phyloP scores from a whole-genome alignment of 2,888 invertebrate genomes.

The Erebia aethiops region DNA sequence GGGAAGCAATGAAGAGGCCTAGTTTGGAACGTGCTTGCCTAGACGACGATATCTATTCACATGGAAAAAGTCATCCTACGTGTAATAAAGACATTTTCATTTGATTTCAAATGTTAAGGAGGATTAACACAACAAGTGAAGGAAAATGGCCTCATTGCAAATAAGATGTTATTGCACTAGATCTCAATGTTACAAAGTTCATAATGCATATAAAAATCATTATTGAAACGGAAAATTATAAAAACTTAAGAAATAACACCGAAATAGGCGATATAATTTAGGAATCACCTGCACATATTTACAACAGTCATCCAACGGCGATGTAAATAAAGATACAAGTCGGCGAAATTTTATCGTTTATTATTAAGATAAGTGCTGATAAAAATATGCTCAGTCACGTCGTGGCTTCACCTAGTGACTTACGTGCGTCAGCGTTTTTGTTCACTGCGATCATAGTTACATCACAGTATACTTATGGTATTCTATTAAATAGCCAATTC shows the following conservation, averaged over 20 bases:
- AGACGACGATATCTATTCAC: too few relatives aligned
- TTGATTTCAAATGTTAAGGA: too few relatives aligned
- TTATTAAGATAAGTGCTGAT: constrained; percentile 20
- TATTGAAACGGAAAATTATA: too few relatives aligned
- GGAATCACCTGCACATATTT: background rate
- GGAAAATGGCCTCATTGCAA: too few relatives aligned
- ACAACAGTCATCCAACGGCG: background rate
- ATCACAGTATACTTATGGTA: background rate
- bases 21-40: too few relatives aligned
- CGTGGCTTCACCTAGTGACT: background rate
- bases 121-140: too few relatives aligned
- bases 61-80: too few relatives aligned
- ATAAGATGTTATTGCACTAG: too few relatives aligned
- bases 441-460: constrained; percentile 7
- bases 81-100: too few relatives aligned
- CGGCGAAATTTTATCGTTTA: constrained; percentile 14
- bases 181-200: too few relatives aligned
- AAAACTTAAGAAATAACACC: background rate
- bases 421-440: constrained; percentile 16
- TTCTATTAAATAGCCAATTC: background rate
- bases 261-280: background rate
- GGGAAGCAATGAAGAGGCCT: too few relatives aligned
- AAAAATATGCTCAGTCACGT: constrained; percentile 4
- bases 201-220: too few relatives aligned
- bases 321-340: constrained; percentile 6